Conservation (phyloP, 2,797 vertebrate genomes). For the Poeciliopsis presidionis region DNA sequence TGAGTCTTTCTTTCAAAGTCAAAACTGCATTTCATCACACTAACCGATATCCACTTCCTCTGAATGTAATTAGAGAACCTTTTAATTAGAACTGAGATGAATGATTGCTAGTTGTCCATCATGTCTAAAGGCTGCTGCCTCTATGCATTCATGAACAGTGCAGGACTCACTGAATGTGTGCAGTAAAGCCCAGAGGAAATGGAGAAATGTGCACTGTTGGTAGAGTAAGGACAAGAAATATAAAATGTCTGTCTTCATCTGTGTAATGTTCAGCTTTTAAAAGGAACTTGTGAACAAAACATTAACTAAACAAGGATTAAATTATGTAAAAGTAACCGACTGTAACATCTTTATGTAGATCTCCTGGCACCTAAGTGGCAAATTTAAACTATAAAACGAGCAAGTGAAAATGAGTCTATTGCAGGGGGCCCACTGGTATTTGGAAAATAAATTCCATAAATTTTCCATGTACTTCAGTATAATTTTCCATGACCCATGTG, state of each 20-base stretch:
- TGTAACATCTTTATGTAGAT: not conserved
- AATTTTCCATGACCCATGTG: too few relatives aligned
- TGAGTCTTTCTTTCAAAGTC: slow-evolving; percentile 55
- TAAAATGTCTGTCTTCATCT: not conserved
- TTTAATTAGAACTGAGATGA: slow-evolving; percentile 66
- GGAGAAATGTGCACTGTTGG: not conserved
- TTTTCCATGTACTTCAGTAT: too few relatives aligned
- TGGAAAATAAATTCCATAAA: too few relatives aligned
- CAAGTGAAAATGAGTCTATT: not conserved
- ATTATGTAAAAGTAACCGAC: not conserved
- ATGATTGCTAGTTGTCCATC: slow-evolving; percentile 55
- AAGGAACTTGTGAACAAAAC: not conserved
- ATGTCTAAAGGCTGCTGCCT: slow-evolving; percentile 21
- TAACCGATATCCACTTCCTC: slow-evolving; percentile 47
- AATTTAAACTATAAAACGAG: not conserved
- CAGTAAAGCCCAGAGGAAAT: slow-evolving; percentile 5
- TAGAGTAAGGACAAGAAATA: not conserved
- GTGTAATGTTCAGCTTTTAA: not conserved
- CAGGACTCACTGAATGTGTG: not conserved
- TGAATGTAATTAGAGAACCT: slow-evolving; percentile 55
- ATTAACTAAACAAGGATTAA: not conserved
- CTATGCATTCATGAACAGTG: slow-evolving; percentile 4
- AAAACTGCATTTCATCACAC: slow-evolving; percentile 58
- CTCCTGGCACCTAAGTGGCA: not conserved
- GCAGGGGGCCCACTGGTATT: too few relatives aligned